These are phyloP conservation scores for Lasioglossum oenotherae DNA, from an alignment of 2,888 invertebrate species.

Conservation along the genomic window DNA sequence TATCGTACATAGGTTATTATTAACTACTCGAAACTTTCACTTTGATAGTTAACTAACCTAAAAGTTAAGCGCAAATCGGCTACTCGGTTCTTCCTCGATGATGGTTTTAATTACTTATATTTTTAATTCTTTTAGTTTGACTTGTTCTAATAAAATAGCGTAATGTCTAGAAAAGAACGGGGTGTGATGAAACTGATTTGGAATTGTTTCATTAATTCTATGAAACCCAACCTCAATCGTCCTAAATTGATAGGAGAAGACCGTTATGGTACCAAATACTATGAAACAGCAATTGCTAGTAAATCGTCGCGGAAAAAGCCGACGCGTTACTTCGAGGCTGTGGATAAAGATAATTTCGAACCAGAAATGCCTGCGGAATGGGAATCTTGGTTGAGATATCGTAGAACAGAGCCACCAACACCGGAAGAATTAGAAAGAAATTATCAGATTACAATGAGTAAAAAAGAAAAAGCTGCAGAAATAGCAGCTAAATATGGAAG, in stretches of 20 bases:
- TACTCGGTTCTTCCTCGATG: neutral
- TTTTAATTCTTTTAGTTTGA: conserved; percentile 10
- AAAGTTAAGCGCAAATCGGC: neutral
- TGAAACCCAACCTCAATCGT: conserved; percentile 82
- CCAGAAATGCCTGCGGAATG: conserved; percentile 93
- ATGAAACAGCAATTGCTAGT: conserved; percentile 89
- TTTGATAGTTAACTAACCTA: neutral
- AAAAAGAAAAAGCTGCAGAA: conserved; percentile 90
- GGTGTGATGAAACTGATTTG: conserved; percentile 84
- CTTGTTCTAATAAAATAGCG: conserved; percentile 19
- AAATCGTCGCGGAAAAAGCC: conserved; percentile 84
- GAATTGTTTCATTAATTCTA: conserved; percentile 88
- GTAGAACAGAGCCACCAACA: conserved; percentile 88
- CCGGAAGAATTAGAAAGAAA: conserved; percentile 90
- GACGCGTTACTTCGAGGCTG: conserved; percentile 91
- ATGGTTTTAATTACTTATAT: neutral
- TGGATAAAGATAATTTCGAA: conserved; percentile 87
- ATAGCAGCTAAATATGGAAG: conserved; percentile 87
- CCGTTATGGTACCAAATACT: conserved; percentile 93
- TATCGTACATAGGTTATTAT: neutral
- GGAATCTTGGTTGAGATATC: conserved; percentile 93
- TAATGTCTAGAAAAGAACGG: conserved; percentile 77
- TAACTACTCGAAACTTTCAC: neutral
- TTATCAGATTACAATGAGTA: conserved; percentile 89
- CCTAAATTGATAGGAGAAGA: conserved; percentile 89